A percentile compares a stretch with the other conserved stretches of the same genome.
These are phyloP conservation scores for Erpobdella octoculata DNA, from an alignment of 2,888 invertebrate genomes.

Conservation along the genomic window DNA sequence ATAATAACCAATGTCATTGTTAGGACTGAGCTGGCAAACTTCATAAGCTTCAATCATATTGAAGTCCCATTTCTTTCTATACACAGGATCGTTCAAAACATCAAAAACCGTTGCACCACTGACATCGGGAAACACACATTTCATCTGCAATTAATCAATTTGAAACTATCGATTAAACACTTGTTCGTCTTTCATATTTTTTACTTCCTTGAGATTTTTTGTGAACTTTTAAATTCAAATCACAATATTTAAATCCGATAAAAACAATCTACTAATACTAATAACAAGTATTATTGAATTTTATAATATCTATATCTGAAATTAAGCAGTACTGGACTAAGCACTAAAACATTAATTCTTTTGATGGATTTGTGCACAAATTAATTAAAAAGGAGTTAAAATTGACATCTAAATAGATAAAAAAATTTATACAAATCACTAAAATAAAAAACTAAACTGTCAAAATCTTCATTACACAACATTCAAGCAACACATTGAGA, in stretches of 20 bases:
- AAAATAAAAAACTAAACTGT: no score
- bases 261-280: no score
- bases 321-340: no score
- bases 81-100: conserved; percentile 81
- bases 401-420: no score
- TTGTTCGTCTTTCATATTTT: no score
- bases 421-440: no score
- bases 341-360: no score
- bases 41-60: conserved; percentile 79
- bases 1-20: conserved; percentile 86
- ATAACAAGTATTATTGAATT: background rate
- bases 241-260: background rate
- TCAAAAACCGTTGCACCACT: conserved; percentile 71
- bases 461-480: no score
- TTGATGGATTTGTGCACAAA: no score
- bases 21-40: conserved; percentile 81
- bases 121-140: conserved; percentile 66
- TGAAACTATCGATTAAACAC: background rate
- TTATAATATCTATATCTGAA: background rate
- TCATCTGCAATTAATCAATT: conserved; percentile 51
- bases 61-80: conserved; percentile 79
- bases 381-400: no score
- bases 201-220: no score
- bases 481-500: no score
- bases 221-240: background rate